phyloP scores from a whole-genome alignment of 2,113 vertebrate species.

The Gobio gobio region DNA sequence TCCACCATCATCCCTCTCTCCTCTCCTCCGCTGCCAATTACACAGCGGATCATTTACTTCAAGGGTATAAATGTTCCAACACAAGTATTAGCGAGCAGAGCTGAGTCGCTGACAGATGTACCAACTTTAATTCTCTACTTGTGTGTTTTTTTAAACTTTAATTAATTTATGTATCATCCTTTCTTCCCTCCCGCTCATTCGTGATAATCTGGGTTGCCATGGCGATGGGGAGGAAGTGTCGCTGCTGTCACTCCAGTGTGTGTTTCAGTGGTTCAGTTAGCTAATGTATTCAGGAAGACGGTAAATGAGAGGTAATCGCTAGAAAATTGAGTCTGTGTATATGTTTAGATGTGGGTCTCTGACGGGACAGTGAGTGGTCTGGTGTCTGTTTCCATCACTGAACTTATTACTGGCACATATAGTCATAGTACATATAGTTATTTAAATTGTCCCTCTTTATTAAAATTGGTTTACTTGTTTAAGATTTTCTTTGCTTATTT shows the following conservation, averaged over 20 bases:
- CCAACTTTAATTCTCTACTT: slow-evolving; percentile 81
- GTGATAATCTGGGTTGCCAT: slow-evolving; percentile 75
- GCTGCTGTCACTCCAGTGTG: slow-evolving; percentile 72
- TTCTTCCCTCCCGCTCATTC: slow-evolving; percentile 66
- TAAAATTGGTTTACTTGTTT: background rate
- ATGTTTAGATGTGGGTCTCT: slow-evolving; percentile 13
- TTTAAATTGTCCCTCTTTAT: background rate
- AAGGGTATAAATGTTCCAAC: slow-evolving; percentile 85
- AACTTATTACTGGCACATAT: background rate
- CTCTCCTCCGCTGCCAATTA: slow-evolving; percentile 84
- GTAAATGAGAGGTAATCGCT: slow-evolving; percentile 74
- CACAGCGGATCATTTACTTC: slow-evolving; percentile 85
- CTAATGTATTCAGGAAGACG: slow-evolving; percentile 76
- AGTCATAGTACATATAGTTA: background rate
- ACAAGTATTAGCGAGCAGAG: slow-evolving; percentile 81
- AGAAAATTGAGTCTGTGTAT: slow-evolving; percentile 62
- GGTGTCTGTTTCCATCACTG: background rate
- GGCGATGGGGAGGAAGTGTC: slow-evolving; percentile 71
- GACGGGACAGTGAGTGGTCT: slow-evolving; percentile 3
- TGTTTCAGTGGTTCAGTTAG: slow-evolving; percentile 68
- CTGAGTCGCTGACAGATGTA: slow-evolving; percentile 84
- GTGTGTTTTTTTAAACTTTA: slow-evolving; percentile 73
- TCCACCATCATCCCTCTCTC: slow-evolving; percentile 69
- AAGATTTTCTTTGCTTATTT: background rate
- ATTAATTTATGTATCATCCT: slow-evolving; percentile 82